Evolutionary conservation across 2,888 invertebrate genomes (phyloP).

Genomic region (Phyllotreta striolata): DNA sequence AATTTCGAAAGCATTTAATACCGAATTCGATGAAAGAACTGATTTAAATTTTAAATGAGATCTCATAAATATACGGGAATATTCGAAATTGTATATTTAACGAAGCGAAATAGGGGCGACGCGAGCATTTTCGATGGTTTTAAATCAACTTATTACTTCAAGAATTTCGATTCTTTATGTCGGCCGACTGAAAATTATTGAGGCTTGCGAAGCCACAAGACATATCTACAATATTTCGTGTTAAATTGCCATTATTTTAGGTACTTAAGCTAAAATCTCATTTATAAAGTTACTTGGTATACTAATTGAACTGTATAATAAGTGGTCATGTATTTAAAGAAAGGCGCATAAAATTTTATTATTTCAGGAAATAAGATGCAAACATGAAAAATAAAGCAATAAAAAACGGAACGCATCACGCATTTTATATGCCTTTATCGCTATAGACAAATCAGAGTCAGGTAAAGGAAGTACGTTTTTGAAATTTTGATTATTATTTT

Average conservation of each 20-base stretch:
- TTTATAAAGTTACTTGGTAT: not conserved
- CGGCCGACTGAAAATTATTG: too few relatives aligned
- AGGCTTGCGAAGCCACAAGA: constrained; percentile 1
- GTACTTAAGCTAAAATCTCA: not conserved
- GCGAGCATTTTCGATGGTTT: not conserved
- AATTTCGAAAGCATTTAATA: too few relatives aligned
- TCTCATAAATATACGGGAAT: constrained; percentile 16
- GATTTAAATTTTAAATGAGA: constrained; percentile 32
- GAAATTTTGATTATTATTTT: constrained; percentile 52
- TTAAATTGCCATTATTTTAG: not conserved
- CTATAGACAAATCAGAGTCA: constrained; percentile 52
- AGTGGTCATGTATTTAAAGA: constrained; percentile 48
- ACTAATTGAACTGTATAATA: too few relatives aligned
- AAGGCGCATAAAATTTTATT: constrained; percentile 54
- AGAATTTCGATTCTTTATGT: too few relatives aligned
- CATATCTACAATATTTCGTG: constrained; percentile 1
- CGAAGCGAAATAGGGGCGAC: constrained; percentile 6
- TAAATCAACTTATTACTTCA: not conserved
- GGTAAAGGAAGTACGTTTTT: constrained; percentile 52
- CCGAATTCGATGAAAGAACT: not conserved
- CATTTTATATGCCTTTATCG: constrained; percentile 55
- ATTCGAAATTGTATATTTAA: constrained; percentile 7
- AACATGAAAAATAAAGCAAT: constrained; percentile 56
- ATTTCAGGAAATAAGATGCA: constrained; percentile 56
- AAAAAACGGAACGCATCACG: constrained; percentile 56